Base-by-base conservation (phyloP, 1,140 invertebrate species). In the Drosophila virilis region DNA sequence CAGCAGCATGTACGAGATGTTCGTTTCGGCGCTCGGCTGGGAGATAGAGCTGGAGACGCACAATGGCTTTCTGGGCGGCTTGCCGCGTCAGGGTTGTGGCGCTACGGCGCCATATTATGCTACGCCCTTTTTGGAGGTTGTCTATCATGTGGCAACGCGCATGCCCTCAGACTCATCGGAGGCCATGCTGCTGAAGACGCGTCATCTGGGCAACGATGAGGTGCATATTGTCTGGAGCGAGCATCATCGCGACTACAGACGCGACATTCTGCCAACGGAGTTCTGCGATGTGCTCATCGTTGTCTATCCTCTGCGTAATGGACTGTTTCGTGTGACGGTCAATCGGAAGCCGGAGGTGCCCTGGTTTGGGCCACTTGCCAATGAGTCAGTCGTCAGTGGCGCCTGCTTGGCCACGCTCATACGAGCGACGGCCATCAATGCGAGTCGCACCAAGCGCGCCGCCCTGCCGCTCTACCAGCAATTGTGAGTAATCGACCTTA, bases 211-310 rank as follows among this genome's bases (percentile, higher is more conserved):
- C 45, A 99, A 99, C 93, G 99, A 99, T 93, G 99, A 99, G 93
- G 97, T 99, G 38, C 98, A 99, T 91, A 98, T 99, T 70, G 98
- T 99, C 12, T 99, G 99, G 99, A 99, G 98, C 17, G 99, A 99
- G 92, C 98, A 99, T 92, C 95, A 94, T 92, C 94, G 98, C 58
- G 97, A 99, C 90, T 99, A 99, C 94, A 95, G 98, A 64, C 94
- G 98, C 42, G 98, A 98, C 81, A 99, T 99, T 71, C 97, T 99
- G 92, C 98, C 99, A 22, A 99, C 99, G 12, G 98, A 99, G 93
- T 99, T 99, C 94, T 99, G 98, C 92, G 99, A 99, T 94, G 97
- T 99, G 52, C 94, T 99, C 7, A 99, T 99, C 91, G 97, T 97
- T 8, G 97, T 99, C 80, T 99, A 99, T 94, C 98, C 98, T 7